Evolutionary conservation across 2,797 vertebrate genomes (phyloP), one percentile per base, ranked within the genome.

Genomic region (Lithobates sylvaticus): DNA sequence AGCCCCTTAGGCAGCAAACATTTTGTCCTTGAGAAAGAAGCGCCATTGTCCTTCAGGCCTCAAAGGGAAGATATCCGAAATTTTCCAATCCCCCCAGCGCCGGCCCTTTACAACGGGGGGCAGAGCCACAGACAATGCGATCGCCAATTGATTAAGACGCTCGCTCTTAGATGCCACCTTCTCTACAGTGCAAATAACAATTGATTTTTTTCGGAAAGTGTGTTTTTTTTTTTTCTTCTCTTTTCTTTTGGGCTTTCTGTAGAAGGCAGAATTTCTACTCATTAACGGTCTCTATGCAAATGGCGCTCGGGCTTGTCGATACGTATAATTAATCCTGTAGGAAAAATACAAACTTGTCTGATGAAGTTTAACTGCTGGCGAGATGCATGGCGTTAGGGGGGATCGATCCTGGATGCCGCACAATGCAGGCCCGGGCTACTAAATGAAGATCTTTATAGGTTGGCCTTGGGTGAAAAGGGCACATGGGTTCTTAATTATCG

Each of bases 101-200:
- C 23, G 21, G 23, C n/a, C 32, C n/a, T n/a, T 69, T 39, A 44
- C 36, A 47, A 58, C 61, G 3, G 50, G 44, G 44, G 39, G 16
- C 72, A 8, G 72, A 61, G 64, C 72, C 8, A 1, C 76, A 34
- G 61, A 64, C 81, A 67, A 44, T 78, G 75, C 26, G 10, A 78
- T 32, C 42, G 36, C 75, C 61, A 87, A 87, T 87, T 79, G 86
- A 87, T 87, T 69, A 39, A 23, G 21, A 50, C 9, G 18, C 5
- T 12, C 68, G 64, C 79, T 64, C 67, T 82, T 42, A 86, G 79
- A 86, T 72, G 85, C 76, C 85, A 58, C 54, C 44, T 9, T 79
- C 86, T 87, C 81, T 87, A 83, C 86, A 79, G 86, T 87, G 86
- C 86, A 87, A 87, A 87, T 87, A 70, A 87, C 69, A 72, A 87